These are phyloP conservation scores for Acanthosepion pharaonis DNA, from an alignment of 2,888 invertebrate genomes.

Conservation along the genomic window DNA sequence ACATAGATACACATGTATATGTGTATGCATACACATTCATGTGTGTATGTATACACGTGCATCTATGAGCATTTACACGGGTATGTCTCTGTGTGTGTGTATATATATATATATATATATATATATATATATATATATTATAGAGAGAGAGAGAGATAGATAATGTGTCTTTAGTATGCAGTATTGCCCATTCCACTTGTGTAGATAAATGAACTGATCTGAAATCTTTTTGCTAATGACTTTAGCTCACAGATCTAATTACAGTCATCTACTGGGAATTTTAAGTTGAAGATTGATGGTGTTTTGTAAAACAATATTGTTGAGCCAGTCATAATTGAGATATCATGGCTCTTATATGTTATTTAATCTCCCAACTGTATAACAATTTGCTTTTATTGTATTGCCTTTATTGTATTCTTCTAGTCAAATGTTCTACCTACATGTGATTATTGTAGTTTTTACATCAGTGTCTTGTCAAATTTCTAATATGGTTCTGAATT, in stretches of 20 bases:
- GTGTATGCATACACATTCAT: no score
- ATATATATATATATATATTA: no score
- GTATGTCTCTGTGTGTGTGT: no score
- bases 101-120: no score
- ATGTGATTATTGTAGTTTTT: not conserved
- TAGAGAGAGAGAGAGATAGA: no score
- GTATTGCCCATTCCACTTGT: not conserved
- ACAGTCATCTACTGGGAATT: slow-evolving; percentile 33
- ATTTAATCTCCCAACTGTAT: slow-evolving; percentile 33
- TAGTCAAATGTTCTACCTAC: not conserved
- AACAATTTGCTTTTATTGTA: slow-evolving; percentile 33
- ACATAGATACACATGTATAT: no score
- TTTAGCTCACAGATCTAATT: slow-evolving; percentile 12
- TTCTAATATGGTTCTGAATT: not conserved
- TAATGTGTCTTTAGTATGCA: not conserved
- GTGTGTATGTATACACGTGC: no score
- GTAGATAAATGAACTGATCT: slow-evolving; percentile 33
- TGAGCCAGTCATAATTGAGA: slow-evolving; percentile 13
- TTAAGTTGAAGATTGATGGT: slow-evolving; percentile 33
- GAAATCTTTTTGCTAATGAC: slow-evolving; percentile 11
- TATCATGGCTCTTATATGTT: not conserved
- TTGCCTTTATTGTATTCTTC: not conserved
- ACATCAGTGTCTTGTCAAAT: not conserved
- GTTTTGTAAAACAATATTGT: slow-evolving; percentile 33
- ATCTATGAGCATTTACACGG: no score